Conservation (phyloP, 2,113 vertebrate species). For the Ondatra zibethicus region DNA sequence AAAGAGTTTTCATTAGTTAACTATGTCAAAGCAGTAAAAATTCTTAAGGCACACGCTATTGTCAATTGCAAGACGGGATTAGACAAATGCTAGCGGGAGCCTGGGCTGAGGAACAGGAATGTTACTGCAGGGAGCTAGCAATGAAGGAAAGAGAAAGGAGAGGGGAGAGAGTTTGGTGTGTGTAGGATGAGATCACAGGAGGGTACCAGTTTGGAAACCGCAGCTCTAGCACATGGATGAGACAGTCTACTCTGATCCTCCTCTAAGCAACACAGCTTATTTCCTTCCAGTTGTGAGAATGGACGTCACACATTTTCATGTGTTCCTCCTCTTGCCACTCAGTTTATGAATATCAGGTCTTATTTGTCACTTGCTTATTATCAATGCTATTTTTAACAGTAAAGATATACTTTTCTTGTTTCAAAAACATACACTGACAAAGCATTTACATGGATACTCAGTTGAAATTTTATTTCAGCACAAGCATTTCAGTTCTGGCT, state of each 20-base stretch:
- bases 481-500: constrained; percentile 11
- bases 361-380: background rate
- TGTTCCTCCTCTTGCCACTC: background rate
- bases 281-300: background rate
- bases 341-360: background rate
- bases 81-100: background rate
- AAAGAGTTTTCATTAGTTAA: background rate
- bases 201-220: background rate
- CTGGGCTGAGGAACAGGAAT: background rate
- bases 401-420: background rate
- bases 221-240: background rate
- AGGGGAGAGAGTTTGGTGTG: background rate
- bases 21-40: background rate
- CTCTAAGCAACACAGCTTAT: background rate
- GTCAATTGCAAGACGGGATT: background rate
- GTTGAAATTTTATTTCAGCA: constrained; percentile 27
- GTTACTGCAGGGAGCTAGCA: background rate
- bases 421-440: background rate
- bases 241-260: background rate
- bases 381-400: background rate
- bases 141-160: background rate
- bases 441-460: constrained; percentile 31
- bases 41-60: background rate
- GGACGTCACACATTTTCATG: background rate
- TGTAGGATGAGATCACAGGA: background rate